Evolutionary conservation across 2,113 vertebrate genomes (phyloP).

Genomic region (Mohoua ochrocephala): DNA sequence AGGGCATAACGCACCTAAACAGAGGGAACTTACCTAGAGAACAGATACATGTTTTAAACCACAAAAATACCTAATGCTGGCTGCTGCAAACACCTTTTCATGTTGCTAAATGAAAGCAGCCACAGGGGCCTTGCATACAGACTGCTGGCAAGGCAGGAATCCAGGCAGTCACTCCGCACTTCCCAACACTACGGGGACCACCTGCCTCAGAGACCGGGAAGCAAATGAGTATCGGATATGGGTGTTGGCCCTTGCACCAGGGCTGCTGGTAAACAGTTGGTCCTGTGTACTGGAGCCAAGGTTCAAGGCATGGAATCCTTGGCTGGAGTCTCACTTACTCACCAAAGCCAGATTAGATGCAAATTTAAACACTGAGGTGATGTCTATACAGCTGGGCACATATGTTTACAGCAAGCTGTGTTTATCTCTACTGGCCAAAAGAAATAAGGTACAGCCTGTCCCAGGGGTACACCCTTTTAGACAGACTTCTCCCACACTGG

Average conservation of each 20-base stretch:
- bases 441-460: background rate
- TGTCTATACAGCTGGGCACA: background rate
- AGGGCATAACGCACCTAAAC: background rate
- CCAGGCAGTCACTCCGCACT: background rate
- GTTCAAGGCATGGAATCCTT: background rate
- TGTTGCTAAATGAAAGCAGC: background rate
- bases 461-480: background rate
- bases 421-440: background rate
- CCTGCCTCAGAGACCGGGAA: accelerated
- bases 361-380: background rate
- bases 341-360: background rate
- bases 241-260: background rate
- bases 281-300: accelerated
- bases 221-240: accelerated
- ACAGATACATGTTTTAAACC: background rate
- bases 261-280: accelerated
- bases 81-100: background rate
- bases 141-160: background rate
- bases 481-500: background rate
- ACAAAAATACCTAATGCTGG: background rate
- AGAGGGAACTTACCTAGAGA: background rate
- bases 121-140: background rate
- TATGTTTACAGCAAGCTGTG: background rate
- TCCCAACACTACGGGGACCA: accelerated
- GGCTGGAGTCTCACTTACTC: background rate